Evolutionary conservation across 2,797 vertebrate species (phyloP).

Genomic region (Chelon labrosus): DNA sequence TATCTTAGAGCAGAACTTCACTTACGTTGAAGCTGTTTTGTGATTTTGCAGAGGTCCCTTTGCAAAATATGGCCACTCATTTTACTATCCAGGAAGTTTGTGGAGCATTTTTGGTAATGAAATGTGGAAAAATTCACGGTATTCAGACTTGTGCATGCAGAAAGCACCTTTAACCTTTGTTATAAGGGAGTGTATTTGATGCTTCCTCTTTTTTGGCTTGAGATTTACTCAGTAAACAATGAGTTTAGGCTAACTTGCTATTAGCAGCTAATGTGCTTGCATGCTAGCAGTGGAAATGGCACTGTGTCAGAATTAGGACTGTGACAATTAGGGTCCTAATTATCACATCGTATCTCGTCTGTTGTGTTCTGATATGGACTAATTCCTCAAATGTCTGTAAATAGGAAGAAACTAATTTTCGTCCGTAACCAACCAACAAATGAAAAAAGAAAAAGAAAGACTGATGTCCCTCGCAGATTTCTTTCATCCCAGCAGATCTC

Average conservation of each 20-base stretch:
- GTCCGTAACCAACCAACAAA: constrained; percentile 25
- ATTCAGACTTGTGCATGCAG: too few species aligned
- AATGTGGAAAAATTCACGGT: too few species aligned
- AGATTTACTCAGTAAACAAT: too few species aligned
- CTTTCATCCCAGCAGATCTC: constrained; percentile 44
- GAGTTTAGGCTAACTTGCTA: background rate
- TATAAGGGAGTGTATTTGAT: too few species aligned
- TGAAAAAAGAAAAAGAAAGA: constrained; percentile 14
- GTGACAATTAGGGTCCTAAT: constrained; percentile 25
- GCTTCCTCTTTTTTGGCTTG: too few species aligned
- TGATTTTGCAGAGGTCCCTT: too few species aligned
- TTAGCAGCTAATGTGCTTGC: constrained; percentile 8
- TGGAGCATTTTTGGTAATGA: too few species aligned
- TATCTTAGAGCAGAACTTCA: too few species aligned
- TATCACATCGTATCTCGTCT: background rate
- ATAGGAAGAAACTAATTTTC: constrained; percentile 35
- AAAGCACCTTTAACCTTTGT: too few species aligned
- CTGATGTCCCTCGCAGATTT: constrained; percentile 51
- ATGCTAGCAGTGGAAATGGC: background rate
- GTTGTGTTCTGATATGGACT: constrained; percentile 22
- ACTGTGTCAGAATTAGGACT: constrained; percentile 17
- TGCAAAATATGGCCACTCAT: too few species aligned
- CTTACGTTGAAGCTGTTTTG: too few species aligned
- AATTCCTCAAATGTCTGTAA: constrained; percentile 30
- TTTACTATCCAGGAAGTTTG: too few species aligned